Evolutionary conservation across 35 echinoderm and acorn worm species (phyloP).

Genomic region (Nesometra sesokonis): DNA sequence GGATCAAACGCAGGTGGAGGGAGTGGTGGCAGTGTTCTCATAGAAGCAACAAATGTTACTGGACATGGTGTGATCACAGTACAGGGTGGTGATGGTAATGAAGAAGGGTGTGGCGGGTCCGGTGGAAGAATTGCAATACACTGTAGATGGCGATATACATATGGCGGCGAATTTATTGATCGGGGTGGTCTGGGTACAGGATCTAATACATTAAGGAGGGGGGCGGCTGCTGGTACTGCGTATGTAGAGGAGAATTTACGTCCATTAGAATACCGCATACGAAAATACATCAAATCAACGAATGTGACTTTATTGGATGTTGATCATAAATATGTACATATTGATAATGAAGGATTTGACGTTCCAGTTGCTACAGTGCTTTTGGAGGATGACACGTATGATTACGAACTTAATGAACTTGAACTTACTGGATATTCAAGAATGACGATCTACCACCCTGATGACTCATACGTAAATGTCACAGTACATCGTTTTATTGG

Average conservation of each 20-base stretch:
- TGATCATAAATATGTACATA: slow-evolving; percentile 78
- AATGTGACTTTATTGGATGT: slow-evolving; percentile 65
- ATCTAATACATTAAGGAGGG: slow-evolving; percentile 13
- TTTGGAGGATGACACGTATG: slow-evolving; percentile 43
- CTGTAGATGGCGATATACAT: slow-evolving; percentile 80
- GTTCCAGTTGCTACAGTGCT: slow-evolving; percentile 74
- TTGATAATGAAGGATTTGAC: slow-evolving; percentile 60
- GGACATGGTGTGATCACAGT: slow-evolving; percentile 79
- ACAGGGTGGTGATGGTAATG: slow-evolving; percentile 42
- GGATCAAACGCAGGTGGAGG: slow-evolving; percentile 61
- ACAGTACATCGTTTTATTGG: slow-evolving; percentile 77
- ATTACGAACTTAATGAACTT: slow-evolving; percentile 75
- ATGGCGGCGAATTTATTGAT: slow-evolving; percentile 64
- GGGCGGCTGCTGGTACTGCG: slow-evolving; percentile 71
- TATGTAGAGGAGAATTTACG: slow-evolving; percentile 84
- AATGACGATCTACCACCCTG: slow-evolving; percentile 60
- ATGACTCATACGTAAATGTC: slow-evolving; percentile 25
- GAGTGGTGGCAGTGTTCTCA: slow-evolving; percentile 65
- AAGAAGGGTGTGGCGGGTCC: slow-evolving; percentile 55
- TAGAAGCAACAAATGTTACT: slow-evolving; percentile 84
- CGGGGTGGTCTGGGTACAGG: slow-evolving; percentile 44
- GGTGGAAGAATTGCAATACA: slow-evolving; percentile 75
- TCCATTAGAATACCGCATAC: slow-evolving; percentile 60
- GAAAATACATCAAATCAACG: slow-evolving; percentile 61
- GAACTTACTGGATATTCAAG: slow-evolving; percentile 70